These are phyloP conservation scores for Plagodis dolabraria DNA, from an alignment of 2,888 invertebrate genomes.

Conservation along the genomic window DNA sequence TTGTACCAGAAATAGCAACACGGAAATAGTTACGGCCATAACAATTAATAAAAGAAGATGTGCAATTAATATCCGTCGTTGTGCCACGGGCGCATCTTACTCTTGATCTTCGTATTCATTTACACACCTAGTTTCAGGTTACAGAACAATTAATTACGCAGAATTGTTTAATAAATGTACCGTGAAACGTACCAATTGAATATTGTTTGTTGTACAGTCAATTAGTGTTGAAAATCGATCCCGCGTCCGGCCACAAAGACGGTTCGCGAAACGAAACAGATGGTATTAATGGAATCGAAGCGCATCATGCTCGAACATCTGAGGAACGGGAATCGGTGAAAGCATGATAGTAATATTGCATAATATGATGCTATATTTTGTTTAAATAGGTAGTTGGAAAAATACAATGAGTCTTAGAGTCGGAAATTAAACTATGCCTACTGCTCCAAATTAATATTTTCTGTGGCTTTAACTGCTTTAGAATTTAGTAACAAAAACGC, in stretches of 20 bases:
- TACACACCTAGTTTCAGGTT: slow-evolving; percentile 39
- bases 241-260: slow-evolving; percentile 22
- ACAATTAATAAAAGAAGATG: slow-evolving; percentile 23
- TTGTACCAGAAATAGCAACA: slow-evolving; percentile 15
- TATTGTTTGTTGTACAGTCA: slow-evolving; percentile 36
- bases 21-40: slow-evolving; percentile 19
- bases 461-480: too few species aligned
- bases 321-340: slow-evolving; percentile 14
- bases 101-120: slow-evolving; percentile 37
- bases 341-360: slow-evolving; percentile 6
- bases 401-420: too few species aligned
- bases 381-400: too few species aligned
- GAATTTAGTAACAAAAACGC: too few species aligned
- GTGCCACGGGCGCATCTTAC: slow-evolving; percentile 19
- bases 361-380: neutral
- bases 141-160: slow-evolving; percentile 38
- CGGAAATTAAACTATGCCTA: too few species aligned
- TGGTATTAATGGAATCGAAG: slow-evolving; percentile 23
- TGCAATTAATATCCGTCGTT: slow-evolving; percentile 22
- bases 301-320: slow-evolving; percentile 13
- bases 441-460: too few species aligned
- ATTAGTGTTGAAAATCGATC: slow-evolving; percentile 40
- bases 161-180: slow-evolving; percentile 36
- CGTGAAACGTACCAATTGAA: slow-evolving; percentile 38
- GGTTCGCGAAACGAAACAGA: slow-evolving; percentile 28